Evolutionary conservation across 2,888 invertebrate genomes (phyloP), one percentile per base, ranked within the genome.

Genomic region (Drosophila maculinotata): DNA sequence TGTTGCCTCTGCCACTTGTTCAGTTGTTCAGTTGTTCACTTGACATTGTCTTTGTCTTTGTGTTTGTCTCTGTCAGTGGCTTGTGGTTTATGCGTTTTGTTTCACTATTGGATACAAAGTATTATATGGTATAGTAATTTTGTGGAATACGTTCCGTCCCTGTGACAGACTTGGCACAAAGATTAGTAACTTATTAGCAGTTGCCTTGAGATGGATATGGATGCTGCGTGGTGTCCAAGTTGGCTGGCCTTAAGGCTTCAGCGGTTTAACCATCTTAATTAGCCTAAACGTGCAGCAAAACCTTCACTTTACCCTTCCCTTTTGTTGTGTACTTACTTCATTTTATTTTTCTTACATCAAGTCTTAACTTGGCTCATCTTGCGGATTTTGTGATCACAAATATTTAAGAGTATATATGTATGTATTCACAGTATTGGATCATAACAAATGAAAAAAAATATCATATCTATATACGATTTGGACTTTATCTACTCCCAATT

Each of bases 181-280:
- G 78, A 87, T 87, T 80, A 80, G 78, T 84, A 49, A 68, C 62
- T 67, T 83, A 72, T 72, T 65, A 76, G 69, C 65, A 33, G 28
- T 76, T 42, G 73, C 84, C 87, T 80, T 80, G 77, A 30, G 26
- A 30, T 62, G 73, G 57, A 72, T 39, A 41, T 62, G 65, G 44
- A 52, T 48, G 66, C 45, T 49, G 47, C 30, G 28, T 74, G 54
- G 60, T 41, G 74, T 31, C 52, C 52, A 42, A 45, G 45, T 42
- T 3, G 9, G 36, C 14, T 47, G 76, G 45, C 77, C 84, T 83
- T 60, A 64, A 57, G 49, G 14, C 42, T 47, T 44, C 15, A 42
- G 30, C 25, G 36, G 45, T 53, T 48, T 53, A 64, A 35, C 53
- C 53, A 28, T 36, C 56, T 58, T 64, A 54, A 69, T 69, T 65